Percentiles rank a stretch among this genome's conserved stretches.
These are phyloP conservation scores for Ridgeia piscesae DNA, from an alignment of 1,140 invertebrate species.

Conservation along the genomic window DNA sequence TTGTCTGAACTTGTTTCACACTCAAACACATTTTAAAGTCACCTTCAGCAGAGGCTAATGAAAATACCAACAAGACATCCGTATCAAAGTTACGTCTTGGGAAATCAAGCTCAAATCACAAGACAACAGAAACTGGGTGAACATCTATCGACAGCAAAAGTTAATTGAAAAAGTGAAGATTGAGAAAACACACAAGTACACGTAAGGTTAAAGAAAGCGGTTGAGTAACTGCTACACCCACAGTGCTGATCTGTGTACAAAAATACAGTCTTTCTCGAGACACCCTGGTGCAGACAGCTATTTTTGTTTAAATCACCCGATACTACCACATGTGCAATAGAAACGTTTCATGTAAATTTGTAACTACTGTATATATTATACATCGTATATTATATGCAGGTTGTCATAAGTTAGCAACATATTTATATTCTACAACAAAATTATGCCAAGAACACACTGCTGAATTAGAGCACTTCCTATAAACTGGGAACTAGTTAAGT, in stretches of 20 bases:
- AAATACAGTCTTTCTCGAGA: neutral
- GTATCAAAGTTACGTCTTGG: no score
- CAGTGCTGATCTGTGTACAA: neutral
- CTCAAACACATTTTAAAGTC: neutral
- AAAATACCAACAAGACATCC: neutral
- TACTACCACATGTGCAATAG: neutral
- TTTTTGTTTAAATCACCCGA: neutral
- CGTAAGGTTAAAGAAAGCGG: neutral
- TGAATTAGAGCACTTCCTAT: neutral
- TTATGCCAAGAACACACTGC: neutral
- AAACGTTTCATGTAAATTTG: neutral
- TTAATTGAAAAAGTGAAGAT: neutral
- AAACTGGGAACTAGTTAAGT: neutral
- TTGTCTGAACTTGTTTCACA: neutral
- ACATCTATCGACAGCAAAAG: neutral
- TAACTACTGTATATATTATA: neutral
- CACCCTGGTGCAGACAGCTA: neutral
- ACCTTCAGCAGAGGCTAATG: neutral
- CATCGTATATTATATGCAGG: neutral
- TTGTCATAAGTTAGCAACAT: neutral
- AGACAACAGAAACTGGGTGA: neutral
- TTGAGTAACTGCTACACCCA: neutral
- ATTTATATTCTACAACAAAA: neutral
- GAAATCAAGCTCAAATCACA: neutral
- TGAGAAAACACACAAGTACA: neutral